Percentiles rank a stretch among this genome's conserved stretches.
phyloP scores from a whole-genome alignment of 2,113 vertebrate species.

The Dinomys branickii region DNA sequence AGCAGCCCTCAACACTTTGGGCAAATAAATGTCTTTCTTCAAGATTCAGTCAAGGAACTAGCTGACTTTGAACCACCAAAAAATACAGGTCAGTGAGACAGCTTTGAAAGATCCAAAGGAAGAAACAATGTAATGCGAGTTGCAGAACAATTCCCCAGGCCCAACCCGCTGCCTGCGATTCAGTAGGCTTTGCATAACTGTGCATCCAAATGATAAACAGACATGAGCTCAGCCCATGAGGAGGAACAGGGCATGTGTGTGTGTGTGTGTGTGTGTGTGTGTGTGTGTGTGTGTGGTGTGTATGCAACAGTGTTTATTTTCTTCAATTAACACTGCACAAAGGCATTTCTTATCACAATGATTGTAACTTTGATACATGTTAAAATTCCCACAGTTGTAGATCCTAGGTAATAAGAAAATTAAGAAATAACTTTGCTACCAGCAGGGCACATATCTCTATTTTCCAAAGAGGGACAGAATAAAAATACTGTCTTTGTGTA shows the following conservation, averaged over 20 bases:
- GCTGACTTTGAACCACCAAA: neutral
- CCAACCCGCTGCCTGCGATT: neutral
- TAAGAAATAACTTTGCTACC: neutral
- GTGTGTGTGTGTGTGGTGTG: neutral
- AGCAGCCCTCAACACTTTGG: neutral
- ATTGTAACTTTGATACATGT: neutral
- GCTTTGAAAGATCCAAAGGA: neutral
- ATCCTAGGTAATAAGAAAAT: constrained; percentile 27
- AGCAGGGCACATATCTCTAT: neutral
- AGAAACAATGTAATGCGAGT: neutral
- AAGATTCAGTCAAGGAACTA: constrained; percentile 8
- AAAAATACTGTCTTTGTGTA: constrained; percentile 9
- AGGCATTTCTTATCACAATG: neutral
- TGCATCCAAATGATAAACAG: constrained; percentile 31
- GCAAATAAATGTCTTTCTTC: constrained; percentile 11
- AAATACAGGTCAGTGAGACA: neutral
- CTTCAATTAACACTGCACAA: constrained; percentile 27
- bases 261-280: neutral
- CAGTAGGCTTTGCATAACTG: neutral
- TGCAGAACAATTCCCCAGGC: neutral
- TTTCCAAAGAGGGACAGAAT: constrained; percentile 16
- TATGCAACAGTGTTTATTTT: neutral
- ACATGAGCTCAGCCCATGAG: neutral
- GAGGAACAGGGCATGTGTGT: neutral
- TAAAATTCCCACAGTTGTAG: neutral